phyloP scores from a whole-genome alignment of 2,888 invertebrate genomes.

The Sinelater perroti region DNA sequence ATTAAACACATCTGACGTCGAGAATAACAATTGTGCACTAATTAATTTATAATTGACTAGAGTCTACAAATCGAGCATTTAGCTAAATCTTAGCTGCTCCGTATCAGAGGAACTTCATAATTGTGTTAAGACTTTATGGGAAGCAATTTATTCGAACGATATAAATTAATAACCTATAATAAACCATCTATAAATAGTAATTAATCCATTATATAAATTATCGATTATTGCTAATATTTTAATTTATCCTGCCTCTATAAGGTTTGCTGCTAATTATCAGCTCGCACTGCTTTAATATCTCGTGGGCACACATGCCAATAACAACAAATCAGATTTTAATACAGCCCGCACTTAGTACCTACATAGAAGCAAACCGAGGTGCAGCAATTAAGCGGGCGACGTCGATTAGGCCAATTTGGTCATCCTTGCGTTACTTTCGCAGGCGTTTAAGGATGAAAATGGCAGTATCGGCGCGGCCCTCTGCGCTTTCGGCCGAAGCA shows the following conservation, averaged over 20 bases:
- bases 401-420: constrained; percentile 10
- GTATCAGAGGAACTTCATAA: constrained; percentile 18
- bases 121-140: constrained; percentile 19
- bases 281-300: constrained; percentile 20
- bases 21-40: constrained; percentile 1
- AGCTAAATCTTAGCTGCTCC: constrained; percentile 4
- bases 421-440: background rate
- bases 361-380: constrained; percentile 15
- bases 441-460: too few relatives aligned
- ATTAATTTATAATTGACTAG: constrained; percentile 10
- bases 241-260: constrained; percentile 22
- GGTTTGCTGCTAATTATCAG: constrained; percentile 22
- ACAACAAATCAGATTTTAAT: constrained; percentile 21
- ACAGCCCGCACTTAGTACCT: constrained; percentile 16
- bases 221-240: constrained; percentile 21
- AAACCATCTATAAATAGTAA: constrained; percentile 18
- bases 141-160: constrained; percentile 21
- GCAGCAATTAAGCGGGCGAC: constrained; percentile 1
- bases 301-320: constrained; percentile 19
- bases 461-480: too few relatives aligned
- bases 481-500: too few relatives aligned
- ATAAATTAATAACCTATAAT: constrained; percentile 22
- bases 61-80: constrained; percentile 9
- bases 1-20: too few relatives aligned
- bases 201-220: constrained; percentile 23